Conservation (phyloP, 2,113 vertebrate genomes). For the Oryzias curvinotus region DNA sequence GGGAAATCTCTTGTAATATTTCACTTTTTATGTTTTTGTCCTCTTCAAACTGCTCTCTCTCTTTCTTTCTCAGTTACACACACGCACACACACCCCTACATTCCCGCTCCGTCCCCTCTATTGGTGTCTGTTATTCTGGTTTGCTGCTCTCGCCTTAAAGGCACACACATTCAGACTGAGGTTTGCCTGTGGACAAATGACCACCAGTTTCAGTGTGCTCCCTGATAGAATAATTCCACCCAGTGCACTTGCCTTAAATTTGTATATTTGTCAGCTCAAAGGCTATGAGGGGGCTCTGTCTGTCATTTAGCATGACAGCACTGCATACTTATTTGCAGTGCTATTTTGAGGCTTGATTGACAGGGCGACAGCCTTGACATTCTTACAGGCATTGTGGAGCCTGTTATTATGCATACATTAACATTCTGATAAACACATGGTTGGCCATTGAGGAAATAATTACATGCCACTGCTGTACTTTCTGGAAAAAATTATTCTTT, state of each 20-base stretch:
- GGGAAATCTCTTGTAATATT: constrained; percentile 17
- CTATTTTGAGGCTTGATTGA: constrained; percentile 94
- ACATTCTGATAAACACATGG: constrained; percentile 99
- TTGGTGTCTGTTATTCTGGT: not conserved
- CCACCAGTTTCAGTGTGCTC: constrained; percentile 37
- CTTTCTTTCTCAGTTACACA: not conserved
- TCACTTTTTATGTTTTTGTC: constrained; percentile 2
- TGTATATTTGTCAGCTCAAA: constrained; percentile 83
- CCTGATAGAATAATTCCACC: constrained; percentile 69
- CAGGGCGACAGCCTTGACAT: constrained; percentile 90
- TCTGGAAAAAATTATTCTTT: constrained; percentile 73
- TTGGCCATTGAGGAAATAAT: constrained; percentile 92
- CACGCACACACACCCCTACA: not conserved
- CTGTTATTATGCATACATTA: constrained; percentile 99
- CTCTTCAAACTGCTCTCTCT: too few species aligned
- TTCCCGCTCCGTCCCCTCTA: too few species aligned
- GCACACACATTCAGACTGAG: constrained; percentile 19
- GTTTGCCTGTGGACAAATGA: constrained; percentile 46
- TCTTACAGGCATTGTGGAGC: constrained; percentile 83
- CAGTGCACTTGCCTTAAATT: constrained; percentile 67
- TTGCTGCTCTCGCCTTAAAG: constrained; percentile 10
- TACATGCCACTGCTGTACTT: constrained; percentile 90
- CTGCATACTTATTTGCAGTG: constrained; percentile 87
- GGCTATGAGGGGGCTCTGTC: constrained; percentile 73
- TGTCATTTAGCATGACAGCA: constrained; percentile 82